Evolutionary conservation across 2,888 invertebrate genomes (phyloP).

Genomic region (Sympetrum striolatum): DNA sequence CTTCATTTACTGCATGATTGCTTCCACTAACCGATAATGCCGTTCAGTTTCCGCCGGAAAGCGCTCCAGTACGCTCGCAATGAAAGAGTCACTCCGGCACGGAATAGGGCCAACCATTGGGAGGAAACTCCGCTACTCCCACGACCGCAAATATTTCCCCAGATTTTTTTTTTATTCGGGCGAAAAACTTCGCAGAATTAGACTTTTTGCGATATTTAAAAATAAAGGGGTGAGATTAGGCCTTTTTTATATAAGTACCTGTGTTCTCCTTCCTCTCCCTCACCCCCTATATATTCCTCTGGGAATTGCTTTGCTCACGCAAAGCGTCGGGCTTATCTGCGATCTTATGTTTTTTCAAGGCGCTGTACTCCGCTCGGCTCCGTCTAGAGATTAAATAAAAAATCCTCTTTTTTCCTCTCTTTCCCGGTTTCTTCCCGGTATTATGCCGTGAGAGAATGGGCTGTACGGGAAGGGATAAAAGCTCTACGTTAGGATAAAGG

Average conservation of each 20-base stretch:
- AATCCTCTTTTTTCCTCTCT: background rate
- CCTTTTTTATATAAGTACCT: background rate
- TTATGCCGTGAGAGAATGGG: background rate
- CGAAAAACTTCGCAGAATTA: background rate
- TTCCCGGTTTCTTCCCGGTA: background rate
- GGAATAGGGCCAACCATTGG: background rate
- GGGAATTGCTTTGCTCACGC: background rate
- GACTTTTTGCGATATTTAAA: background rate
- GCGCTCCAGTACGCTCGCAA: background rate
- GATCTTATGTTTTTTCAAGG: background rate
- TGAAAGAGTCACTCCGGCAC: background rate
- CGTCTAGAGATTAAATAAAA: background rate
- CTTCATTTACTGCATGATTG: background rate
- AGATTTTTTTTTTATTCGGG: background rate
- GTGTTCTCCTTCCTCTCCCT: background rate
- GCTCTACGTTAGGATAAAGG: background rate
- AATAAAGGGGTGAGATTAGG: background rate
- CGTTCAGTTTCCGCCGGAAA: background rate
- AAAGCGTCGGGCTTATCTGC: background rate
- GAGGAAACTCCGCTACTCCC: background rate
- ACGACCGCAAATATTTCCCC: background rate
- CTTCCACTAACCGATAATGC: background rate
- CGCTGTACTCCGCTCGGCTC: background rate
- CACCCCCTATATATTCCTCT: background rate
- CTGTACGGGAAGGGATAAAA: background rate